Evolutionary conservation across 2,113 vertebrate species (phyloP).

Genomic region (Sylvia atricapilla): DNA sequence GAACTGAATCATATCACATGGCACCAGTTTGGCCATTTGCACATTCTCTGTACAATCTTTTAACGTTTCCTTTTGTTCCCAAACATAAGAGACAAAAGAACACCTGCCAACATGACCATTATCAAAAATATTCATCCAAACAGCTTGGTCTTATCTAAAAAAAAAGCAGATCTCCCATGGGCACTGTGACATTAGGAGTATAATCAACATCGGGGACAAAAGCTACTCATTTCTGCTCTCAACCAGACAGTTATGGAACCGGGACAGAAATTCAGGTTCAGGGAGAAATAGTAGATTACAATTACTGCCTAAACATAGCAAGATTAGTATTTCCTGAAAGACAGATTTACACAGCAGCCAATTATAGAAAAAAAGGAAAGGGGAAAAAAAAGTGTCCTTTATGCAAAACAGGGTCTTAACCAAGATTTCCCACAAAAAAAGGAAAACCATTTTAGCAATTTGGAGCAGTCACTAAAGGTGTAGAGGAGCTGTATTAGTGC

Average conservation of each 20-base stretch:
- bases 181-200: neutral
- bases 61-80: neutral
- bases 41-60: neutral
- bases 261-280: neutral
- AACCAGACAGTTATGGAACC: neutral
- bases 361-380: neutral
- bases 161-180: neutral
- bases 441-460: neutral
- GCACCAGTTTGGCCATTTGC: neutral
- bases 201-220: neutral
- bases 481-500: neutral
- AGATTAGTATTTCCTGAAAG: neutral
- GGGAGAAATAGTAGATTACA: neutral
- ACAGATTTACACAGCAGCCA: neutral
- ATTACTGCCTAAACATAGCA: neutral
- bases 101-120: neutral
- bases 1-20: neutral
- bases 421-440: neutral
- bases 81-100: neutral
- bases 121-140: neutral
- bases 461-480: neutral
- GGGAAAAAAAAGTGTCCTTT: accelerated
- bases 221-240: neutral
- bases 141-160: neutral
- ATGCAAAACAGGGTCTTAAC: neutral